Conservation (phyloP, 2,113 vertebrate genomes). For the Vulpes vulpes region DNA sequence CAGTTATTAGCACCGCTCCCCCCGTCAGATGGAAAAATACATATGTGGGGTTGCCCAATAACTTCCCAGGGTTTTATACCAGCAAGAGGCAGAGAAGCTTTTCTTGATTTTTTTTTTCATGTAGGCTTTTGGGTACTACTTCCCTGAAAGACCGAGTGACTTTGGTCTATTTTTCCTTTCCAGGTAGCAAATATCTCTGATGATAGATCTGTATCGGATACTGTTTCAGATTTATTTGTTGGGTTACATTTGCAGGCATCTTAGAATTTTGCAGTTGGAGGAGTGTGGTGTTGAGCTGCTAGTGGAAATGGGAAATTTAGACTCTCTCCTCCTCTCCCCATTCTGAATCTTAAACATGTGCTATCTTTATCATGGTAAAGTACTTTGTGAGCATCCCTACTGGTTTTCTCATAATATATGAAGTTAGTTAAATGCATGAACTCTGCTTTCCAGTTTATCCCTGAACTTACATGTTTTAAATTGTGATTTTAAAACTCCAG, state of each 20-base stretch:
- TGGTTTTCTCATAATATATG: slow-evolving; percentile 64
- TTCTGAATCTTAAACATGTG: background rate
- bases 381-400: background rate
- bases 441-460: slow-evolving; percentile 51
- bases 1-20: background rate
- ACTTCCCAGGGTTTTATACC: background rate
- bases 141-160: background rate
- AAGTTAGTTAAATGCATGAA: slow-evolving; percentile 45
- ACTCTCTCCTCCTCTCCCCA: background rate
- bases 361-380: slow-evolving; percentile 20
- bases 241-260: background rate
- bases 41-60: background rate
- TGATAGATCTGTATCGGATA: background rate
- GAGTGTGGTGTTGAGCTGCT: background rate
- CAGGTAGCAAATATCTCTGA: background rate
- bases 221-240: background rate
- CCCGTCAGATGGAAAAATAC: background rate
- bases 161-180: slow-evolving; percentile 5
- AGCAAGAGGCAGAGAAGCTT: background rate
- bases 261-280: background rate
- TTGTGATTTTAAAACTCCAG: slow-evolving; percentile 62
- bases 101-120: background rate
- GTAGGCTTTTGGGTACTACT: background rate
- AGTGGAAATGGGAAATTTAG: background rate
- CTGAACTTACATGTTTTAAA: slow-evolving; percentile 49